Evolutionary conservation across 1,140 invertebrate genomes (phyloP).

Genomic region (Caenorhabditis remanei): DNA sequence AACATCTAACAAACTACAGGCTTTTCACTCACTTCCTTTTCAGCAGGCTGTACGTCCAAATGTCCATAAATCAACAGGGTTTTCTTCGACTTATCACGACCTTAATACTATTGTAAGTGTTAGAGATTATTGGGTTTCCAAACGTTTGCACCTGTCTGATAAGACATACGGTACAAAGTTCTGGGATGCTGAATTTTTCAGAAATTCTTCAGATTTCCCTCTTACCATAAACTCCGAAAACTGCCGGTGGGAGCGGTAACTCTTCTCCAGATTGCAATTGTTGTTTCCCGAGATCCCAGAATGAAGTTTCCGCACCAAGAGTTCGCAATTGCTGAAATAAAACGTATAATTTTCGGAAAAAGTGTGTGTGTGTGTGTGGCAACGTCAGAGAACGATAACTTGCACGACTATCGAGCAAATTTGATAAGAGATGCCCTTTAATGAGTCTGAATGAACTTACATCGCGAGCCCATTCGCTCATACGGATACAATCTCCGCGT

Average conservation of each 20-base stretch:
- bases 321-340: constrained; percentile 19
- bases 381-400: constrained; percentile 16
- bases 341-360: constrained; percentile 4
- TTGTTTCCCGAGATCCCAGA: constrained; percentile 39
- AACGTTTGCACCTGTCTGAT: not conserved
- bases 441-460: constrained; percentile 67
- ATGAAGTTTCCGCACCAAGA: constrained; percentile 39
- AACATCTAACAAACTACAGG: not conserved
- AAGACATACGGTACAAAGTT: constrained; percentile 41
- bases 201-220: not conserved
- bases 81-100: constrained; percentile 83
- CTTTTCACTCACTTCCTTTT: constrained; percentile 69
- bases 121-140: not conserved
- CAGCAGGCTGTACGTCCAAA: constrained; percentile 96
- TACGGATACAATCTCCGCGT: constrained; percentile 84
- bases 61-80: constrained; percentile 96
- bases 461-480: constrained; percentile 86
- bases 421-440: constrained; percentile 36
- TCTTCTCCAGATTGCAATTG: constrained; percentile 29
- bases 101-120: constrained; percentile 36
- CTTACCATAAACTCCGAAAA: constrained; percentile 88
- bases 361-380: not conserved
- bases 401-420: not conserved
- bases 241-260: constrained; percentile 87
- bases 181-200: not conserved